These are phyloP conservation scores for Brienomyrus brachyistius DNA, from an alignment of 2,113 vertebrate genomes.

Conservation along the genomic window DNA sequence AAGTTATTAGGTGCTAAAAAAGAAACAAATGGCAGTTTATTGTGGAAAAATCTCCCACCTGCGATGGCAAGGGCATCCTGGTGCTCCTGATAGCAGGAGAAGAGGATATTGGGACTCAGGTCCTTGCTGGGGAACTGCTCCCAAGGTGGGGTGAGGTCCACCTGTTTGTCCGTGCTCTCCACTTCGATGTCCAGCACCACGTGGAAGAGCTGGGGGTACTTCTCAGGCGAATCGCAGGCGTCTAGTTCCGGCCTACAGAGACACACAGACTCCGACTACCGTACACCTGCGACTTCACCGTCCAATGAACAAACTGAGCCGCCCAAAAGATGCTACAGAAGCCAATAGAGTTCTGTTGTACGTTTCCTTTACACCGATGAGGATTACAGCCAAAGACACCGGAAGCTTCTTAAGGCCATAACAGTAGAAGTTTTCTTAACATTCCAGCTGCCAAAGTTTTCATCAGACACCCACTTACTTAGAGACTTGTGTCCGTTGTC, in stretches of 20 bases:
- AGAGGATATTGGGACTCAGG: slow-evolving; percentile 82
- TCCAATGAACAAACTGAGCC: background rate
- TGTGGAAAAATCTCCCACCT: slow-evolving; percentile 52
- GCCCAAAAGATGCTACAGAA: background rate
- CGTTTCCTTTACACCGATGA: background rate
- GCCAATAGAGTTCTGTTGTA: background rate
- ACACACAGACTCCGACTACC: too few relatives aligned
- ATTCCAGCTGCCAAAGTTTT: background rate
- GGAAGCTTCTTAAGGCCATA: background rate
- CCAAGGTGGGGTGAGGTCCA: slow-evolving; percentile 90
- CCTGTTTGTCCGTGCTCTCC: slow-evolving; percentile 78
- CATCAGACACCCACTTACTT: background rate
- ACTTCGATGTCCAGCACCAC: slow-evolving; percentile 85
- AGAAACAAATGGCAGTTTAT: background rate
- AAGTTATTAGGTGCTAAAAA: background rate
- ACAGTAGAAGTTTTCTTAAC: background rate
- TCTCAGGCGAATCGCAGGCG: slow-evolving; percentile 90
- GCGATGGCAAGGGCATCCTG: slow-evolving; percentile 81
- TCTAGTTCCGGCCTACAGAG: slow-evolving; percentile 80
- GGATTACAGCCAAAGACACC: background rate
- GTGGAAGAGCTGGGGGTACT: slow-evolving; percentile 95
- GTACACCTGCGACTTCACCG: background rate
- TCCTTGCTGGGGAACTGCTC: slow-evolving; percentile 92
- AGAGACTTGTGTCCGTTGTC: background rate
- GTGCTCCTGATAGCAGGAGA: slow-evolving; percentile 91